A percentile compares a stretch with the other conserved stretches of the same genome.
phyloP scores from a whole-genome alignment of 2,797 vertebrate genomes.

The Allochrocebus solatus region DNA sequence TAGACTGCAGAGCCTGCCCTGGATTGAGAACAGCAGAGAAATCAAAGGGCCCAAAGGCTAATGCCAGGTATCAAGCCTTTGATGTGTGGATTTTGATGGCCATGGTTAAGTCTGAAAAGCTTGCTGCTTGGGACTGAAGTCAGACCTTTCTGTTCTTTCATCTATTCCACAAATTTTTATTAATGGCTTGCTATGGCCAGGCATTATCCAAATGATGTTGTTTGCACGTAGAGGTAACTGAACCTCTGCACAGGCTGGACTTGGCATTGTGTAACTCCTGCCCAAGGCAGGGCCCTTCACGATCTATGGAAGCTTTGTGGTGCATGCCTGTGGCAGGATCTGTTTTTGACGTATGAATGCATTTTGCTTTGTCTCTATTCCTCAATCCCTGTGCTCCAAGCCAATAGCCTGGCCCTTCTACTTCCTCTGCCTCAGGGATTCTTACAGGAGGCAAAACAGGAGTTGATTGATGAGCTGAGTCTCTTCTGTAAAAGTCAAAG shows the following conservation, averaged over 20 bases:
- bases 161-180: neutral
- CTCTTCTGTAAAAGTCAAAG: neutral
- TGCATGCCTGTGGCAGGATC: constrained; percentile 29
- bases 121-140: neutral
- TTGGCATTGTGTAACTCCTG: neutral
- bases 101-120: neutral
- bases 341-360: constrained; percentile 35
- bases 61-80: neutral
- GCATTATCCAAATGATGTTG: neutral
- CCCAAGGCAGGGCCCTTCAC: neutral
- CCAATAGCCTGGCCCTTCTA: neutral
- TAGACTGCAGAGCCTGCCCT: neutral
- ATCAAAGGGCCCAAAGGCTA: neutral
- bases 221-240: fast-evolving
- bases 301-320: neutral
- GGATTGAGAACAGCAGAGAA: neutral
- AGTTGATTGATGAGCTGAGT: neutral
- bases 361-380: neutral
- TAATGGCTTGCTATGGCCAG: neutral
- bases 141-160: neutral
- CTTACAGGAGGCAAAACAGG: neutral
- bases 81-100: neutral
- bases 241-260: neutral
- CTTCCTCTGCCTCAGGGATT: constrained; percentile 8
- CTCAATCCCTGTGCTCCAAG: neutral